phyloP scores from a whole-genome alignment of 1,140 invertebrate species.

The Pogonomyrmex barbatus region DNA sequence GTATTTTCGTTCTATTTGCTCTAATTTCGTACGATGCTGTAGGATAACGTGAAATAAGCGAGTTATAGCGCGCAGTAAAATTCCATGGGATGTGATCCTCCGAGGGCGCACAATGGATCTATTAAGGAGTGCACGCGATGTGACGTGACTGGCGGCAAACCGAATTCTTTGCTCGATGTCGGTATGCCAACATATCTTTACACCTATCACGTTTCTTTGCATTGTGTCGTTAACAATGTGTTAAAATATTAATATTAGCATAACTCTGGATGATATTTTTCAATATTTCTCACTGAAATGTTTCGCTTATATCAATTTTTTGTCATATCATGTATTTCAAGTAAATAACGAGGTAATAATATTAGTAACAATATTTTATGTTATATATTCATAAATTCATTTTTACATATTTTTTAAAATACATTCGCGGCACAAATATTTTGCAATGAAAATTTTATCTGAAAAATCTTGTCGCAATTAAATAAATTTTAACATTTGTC shows the following conservation, averaged over 20 bases:
- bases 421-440: background rate
- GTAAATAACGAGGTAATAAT: no score
- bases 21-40: slow-evolving; percentile 48
- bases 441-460: background rate
- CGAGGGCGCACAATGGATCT: slow-evolving; percentile 62
- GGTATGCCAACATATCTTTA: slow-evolving; percentile 64
- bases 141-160: slow-evolving; percentile 68
- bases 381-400: no score
- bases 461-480: background rate
- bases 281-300: background rate
- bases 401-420: background rate
- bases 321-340: background rate
- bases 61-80: slow-evolving; percentile 54
- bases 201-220: slow-evolving; percentile 63
- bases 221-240: slow-evolving; percentile 54
- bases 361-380: no score
- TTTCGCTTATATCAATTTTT: slow-evolving; percentile 13
- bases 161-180: slow-evolving; percentile 57
- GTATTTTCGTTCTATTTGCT: slow-evolving; percentile 25
- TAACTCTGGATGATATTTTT: background rate
- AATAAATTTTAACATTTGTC: background rate
- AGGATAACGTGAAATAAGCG: slow-evolving; percentile 10
- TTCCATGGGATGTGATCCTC: slow-evolving; percentile 47
- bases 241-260: slow-evolving; percentile 51
- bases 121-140: slow-evolving; percentile 67